Conservation (phyloP, 2,797 vertebrate genomes). For the Margarornis squamiger region DNA sequence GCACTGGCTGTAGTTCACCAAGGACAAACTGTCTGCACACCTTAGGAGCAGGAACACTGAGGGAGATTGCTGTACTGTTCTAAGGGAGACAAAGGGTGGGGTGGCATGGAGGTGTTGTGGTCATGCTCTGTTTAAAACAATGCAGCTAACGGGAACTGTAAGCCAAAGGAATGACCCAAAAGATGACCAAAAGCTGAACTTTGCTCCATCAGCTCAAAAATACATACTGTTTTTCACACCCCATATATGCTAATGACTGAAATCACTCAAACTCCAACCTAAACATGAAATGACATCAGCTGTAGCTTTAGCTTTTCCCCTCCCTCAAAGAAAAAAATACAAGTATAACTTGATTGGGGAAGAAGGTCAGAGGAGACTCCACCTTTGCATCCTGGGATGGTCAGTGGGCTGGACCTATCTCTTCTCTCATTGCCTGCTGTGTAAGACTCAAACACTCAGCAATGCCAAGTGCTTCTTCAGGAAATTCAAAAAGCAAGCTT, state of each 20-base stretch:
- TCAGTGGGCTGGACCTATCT: fast-evolving
- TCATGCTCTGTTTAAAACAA: background rate
- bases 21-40: background rate
- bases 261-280: background rate
- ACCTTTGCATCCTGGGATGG: fast-evolving
- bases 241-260: background rate
- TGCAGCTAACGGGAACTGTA: background rate
- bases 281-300: background rate
- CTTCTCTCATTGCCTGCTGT: background rate
- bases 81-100: background rate
- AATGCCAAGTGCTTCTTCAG: background rate
- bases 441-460: fast-evolving
- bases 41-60: background rate
- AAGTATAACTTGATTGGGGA: background rate
- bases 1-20: background rate
- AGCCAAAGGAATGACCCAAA: background rate
- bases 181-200: background rate
- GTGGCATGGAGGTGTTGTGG: background rate
- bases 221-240: background rate
- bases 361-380: background rate
- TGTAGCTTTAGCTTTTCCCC: background rate
- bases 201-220: background rate
- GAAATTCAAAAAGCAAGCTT: background rate
- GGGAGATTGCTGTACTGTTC: background rate
- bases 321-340: background rate